Conservation (phyloP, 2,113 vertebrate species). For the Hypanus sabinus region DNA sequence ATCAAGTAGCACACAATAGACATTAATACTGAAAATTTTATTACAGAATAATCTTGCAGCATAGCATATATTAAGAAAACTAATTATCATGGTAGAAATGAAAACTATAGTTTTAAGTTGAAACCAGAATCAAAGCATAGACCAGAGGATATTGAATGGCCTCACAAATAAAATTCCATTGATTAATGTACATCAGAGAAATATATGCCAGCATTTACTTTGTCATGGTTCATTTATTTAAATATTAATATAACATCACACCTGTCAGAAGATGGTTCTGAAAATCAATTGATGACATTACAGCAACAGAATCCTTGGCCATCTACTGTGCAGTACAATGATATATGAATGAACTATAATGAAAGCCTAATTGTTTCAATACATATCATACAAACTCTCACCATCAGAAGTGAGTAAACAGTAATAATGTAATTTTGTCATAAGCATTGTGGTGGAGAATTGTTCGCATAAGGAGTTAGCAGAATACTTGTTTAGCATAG, state of each 20-base stretch:
- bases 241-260: slow-evolving; percentile 16
- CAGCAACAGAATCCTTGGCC: background rate
- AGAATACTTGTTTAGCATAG: background rate
- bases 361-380: background rate
- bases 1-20: background rate
- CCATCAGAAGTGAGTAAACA: background rate
- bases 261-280: background rate
- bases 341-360: background rate
- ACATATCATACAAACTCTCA: background rate
- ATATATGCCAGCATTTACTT: background rate
- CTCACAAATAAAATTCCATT: background rate
- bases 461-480: background rate
- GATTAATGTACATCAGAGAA: background rate
- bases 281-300: slow-evolving; percentile 12
- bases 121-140: background rate
- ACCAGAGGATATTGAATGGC: background rate
- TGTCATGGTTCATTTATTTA: background rate
- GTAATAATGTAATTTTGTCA: background rate
- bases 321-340: background rate
- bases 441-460: background rate
- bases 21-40: background rate
- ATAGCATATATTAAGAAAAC: background rate
- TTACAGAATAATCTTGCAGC: background rate
- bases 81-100: background rate
- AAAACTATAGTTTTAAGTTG: background rate